phyloP scores from a whole-genome alignment of 2,888 invertebrate genomes.

The Scaptomyza polygonia region DNA sequence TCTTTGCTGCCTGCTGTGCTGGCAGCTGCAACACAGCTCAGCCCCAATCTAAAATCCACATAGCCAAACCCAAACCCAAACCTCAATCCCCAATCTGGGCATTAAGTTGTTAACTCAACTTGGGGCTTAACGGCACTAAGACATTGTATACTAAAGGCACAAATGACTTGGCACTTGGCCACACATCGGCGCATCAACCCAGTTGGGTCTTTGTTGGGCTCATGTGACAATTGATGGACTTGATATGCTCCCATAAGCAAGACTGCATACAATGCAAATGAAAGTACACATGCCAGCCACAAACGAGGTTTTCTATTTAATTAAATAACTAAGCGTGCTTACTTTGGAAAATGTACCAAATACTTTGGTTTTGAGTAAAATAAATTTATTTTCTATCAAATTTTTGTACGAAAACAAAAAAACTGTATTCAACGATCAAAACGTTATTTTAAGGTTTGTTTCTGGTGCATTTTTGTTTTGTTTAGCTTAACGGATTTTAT shows the following conservation, averaged over 20 bases:
- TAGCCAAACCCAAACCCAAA: constrained; percentile 5
- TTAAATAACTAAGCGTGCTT: constrained; percentile 10
- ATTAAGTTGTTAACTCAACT: constrained; percentile 41
- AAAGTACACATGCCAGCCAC: constrained; percentile 24
- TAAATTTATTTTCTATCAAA: no score
- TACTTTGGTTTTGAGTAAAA: background rate
- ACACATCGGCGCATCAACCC: constrained; percentile 39
- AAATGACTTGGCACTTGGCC: constrained; percentile 45
- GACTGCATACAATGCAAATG: constrained; percentile 31
- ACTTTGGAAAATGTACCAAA: background rate
- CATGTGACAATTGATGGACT: constrained; percentile 53
- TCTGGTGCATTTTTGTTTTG: no score
- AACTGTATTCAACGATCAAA: no score
- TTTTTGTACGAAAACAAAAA: no score
- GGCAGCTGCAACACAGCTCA: constrained; percentile 35
- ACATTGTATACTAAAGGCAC: constrained; percentile 8
- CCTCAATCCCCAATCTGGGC: constrained; percentile 25
- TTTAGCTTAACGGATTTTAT: no score
- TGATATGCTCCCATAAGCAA: constrained; percentile 48
- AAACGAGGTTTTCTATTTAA: background rate
- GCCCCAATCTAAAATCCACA: constrained; percentile 12
- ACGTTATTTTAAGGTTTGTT: no score
- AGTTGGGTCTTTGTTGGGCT: constrained; percentile 42
- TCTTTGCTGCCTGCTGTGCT: constrained; percentile 43
- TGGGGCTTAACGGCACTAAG: constrained; percentile 35